Conservation (phyloP, 2,888 invertebrate genomes). For the Melieria omissa region DNA sequence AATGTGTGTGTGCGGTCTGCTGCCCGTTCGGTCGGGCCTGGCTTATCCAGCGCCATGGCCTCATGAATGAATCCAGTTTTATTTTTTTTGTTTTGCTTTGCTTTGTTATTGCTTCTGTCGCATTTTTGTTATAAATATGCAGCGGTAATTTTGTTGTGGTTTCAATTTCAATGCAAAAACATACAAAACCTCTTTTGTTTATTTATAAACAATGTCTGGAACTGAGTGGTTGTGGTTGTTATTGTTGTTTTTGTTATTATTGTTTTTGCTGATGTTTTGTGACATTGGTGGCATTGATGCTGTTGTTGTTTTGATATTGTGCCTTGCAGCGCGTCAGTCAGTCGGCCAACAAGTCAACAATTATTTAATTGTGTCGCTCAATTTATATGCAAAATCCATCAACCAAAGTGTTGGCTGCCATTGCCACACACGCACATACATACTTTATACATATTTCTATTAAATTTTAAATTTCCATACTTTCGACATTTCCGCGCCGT, state of each 20-base stretch:
- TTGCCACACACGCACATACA: neutral
- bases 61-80: constrained; percentile 23
- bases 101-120: too few species aligned
- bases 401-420: constrained; percentile 9
- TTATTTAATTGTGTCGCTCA: constrained; percentile 30
- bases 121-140: neutral
- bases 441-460: constrained; percentile 6
- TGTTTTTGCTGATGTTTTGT: too few species aligned
- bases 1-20: neutral
- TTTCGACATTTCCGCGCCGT: too few species aligned
- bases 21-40: neutral
- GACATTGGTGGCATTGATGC: neutral
- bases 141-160: constrained; percentile 25
- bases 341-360: neutral
- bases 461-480: constrained; percentile 3
- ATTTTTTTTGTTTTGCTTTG: neutral
- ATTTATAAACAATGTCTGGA: constrained; percentile 24
- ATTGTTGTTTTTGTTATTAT: neutral
- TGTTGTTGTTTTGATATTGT: neutral
- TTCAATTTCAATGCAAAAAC: constrained; percentile 31
- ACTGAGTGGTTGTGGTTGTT: neutral
- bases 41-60: neutral
- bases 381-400: constrained; percentile 32
- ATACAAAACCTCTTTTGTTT: constrained; percentile 21
- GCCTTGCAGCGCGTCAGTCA: too few species aligned